Conservation (phyloP, 2,113 vertebrate species). For the Naja naja region DNA sequence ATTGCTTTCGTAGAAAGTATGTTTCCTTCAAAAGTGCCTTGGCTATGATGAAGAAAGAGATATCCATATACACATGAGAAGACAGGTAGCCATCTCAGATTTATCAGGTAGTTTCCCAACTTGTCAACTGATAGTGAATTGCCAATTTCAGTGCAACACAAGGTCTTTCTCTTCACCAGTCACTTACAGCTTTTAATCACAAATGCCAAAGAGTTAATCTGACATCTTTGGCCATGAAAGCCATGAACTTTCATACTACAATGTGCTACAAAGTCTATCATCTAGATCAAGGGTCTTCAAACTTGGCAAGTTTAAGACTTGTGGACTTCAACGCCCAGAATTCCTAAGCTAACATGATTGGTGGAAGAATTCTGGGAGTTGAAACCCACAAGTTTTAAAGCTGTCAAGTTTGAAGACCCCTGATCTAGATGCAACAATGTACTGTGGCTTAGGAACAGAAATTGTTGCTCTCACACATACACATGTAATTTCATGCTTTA, state of each 20-base stretch:
- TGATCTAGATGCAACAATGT: background rate
- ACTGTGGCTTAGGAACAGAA: background rate
- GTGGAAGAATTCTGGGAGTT: too few species aligned
- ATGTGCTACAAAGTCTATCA: background rate
- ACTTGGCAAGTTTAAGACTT: too few species aligned
- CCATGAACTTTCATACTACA: background rate
- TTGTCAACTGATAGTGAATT: background rate
- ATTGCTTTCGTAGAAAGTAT: background rate
- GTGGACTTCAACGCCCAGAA: too few species aligned
- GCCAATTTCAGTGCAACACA: background rate
- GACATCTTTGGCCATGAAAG: background rate
- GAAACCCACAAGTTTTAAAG: too few species aligned
- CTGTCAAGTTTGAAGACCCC: background rate
- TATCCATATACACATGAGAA: background rate
- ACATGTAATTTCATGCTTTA: background rate
- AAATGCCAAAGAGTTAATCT: background rate
- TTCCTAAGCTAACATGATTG: too few species aligned
- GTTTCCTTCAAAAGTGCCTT: background rate
- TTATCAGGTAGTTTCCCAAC: too few species aligned
- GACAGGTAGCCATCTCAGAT: too few species aligned
- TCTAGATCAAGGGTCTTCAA: too few species aligned
- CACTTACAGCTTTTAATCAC: background rate
- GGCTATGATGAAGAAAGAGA: too few species aligned
- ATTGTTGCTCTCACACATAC: background rate
- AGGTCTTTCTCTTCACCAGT: background rate